Conservation (phyloP, 2,797 vertebrate genomes). For the Synanceia verrucosa region DNA sequence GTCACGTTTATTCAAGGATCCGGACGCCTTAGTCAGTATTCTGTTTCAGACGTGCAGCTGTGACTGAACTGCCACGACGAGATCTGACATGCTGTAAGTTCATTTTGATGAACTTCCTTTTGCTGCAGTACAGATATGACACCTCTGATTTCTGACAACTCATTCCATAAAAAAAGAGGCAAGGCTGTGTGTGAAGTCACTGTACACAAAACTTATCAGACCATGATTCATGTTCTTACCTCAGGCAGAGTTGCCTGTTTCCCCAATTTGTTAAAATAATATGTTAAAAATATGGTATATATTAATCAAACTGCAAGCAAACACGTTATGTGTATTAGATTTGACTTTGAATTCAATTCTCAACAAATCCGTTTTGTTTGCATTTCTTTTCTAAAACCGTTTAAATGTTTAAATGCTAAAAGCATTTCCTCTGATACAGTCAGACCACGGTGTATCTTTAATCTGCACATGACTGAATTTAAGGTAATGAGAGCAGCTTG, state of each 20-base stretch:
- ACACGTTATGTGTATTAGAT: not conserved
- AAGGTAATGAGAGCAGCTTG: too few species aligned
- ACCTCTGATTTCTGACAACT: constrained; percentile 18
- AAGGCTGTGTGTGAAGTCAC: not conserved
- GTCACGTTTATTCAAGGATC: constrained; percentile 52
- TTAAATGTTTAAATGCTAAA: too few species aligned
- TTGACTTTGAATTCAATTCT: not conserved
- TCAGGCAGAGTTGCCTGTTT: not conserved
- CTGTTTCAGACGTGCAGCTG: constrained; percentile 38
- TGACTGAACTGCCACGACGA: constrained; percentile 3
- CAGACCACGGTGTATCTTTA: not conserved
- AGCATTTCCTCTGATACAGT: not conserved
- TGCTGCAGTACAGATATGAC: constrained; percentile 13
- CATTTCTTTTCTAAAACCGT: constrained; percentile 1
- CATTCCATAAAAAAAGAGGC: not conserved
- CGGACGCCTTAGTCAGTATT: constrained; percentile 41
- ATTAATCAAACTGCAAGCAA: not conserved
- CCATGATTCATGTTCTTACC: not conserved
- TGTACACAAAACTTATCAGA: not conserved
- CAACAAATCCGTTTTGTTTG: not conserved
- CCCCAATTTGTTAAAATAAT: not conserved
- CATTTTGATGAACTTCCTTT: not conserved
- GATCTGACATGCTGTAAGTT: constrained; percentile 14
- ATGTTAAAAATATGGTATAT: not conserved
- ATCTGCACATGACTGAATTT: not conserved